Evolutionary conservation across 2,113 vertebrate genomes (phyloP).

Genomic region (Ciconia boyciana): DNA sequence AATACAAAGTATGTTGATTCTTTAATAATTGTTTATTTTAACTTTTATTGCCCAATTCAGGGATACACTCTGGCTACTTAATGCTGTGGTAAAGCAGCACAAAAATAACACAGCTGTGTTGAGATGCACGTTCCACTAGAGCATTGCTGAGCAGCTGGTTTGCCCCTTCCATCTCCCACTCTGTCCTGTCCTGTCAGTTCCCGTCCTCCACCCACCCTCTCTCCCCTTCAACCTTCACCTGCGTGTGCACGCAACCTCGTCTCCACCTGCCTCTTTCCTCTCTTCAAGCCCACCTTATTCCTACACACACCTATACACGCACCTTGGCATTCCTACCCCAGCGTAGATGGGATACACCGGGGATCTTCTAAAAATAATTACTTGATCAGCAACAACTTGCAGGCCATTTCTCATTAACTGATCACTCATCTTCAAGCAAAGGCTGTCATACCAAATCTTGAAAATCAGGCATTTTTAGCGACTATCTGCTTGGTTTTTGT

Average conservation of each 20-base stretch:
- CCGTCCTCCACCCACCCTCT: not conserved
- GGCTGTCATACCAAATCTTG: not conserved
- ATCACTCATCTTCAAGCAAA: not conserved
- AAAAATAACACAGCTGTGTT: not conserved
- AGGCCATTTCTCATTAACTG: not conserved
- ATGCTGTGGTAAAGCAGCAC: conserved; percentile 48
- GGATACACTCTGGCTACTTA: conserved; percentile 51
- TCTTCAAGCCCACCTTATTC: not conserved
- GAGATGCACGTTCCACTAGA: not conserved
- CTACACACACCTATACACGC: not conserved
- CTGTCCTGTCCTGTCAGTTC: not conserved
- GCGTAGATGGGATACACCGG: not conserved
- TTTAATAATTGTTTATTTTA: conserved; percentile 49
- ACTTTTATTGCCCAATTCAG: conserved; percentile 43
- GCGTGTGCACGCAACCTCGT: not conserved
- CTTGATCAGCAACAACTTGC: not conserved
- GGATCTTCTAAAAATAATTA: not conserved
- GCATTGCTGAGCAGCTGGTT: not conserved
- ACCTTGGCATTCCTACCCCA: not conserved
- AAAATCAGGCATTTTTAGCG: not conserved
- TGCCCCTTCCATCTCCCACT: not conserved
- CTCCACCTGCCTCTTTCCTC: not conserved
- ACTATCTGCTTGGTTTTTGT: not conserved
- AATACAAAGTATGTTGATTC: not conserved
- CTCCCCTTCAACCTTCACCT: not conserved